Evolutionary conservation across 2,113 vertebrate species (phyloP), one percentile per base, ranked within the genome.

Genomic region (Clupea harengus): DNA sequence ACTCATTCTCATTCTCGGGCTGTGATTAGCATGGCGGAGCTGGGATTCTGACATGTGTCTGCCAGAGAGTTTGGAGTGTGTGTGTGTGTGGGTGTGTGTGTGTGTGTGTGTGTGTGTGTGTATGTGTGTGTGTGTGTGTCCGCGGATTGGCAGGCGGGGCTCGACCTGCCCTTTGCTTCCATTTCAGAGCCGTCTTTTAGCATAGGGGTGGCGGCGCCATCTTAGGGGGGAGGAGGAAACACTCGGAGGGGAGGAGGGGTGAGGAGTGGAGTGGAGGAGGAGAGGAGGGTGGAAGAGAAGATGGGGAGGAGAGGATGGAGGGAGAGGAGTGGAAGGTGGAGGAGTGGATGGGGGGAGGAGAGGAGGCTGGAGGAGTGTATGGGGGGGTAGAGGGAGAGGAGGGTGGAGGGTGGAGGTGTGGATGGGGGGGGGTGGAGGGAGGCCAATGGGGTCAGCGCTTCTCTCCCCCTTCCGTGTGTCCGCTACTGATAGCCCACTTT

Each of bases 401-500:
- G 15, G 15, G 72, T 17, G 28, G 28, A 32, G n/a, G 39, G 25
- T n/a, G n/a, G n/a, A n/a, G n/a, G n/a, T n/a, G 60, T 25, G 60
- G n/a, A 28, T n/a, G 0, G 25, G 72, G 15, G 72, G 28, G 15
- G 15, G 72, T 17, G 28, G 28, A 32, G n/a, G 39, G 25, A 67
- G 25, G 64, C 64, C 32, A 78, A 44, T 11, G 15, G 28, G 72
- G 72, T 78, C 72, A 78, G 6, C 3, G 72, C 72, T 78, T 78
- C 72, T 15, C 86, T 87, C 84, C 81, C 81, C 87, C 87, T 83
- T 87, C 64, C 60, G 54, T 83, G 72, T 82, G 32, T 87, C 84
- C 87, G 89, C 90, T 93, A 91, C 91, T 85, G 85, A 32, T 86
- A 87, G 22, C 28, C 83, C 82, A 85, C 90, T 83, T 82, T 92